Percentiles rank a stretch among this genome's conserved stretches.
phyloP scores from a whole-genome alignment of 2,888 invertebrate species.

The Agriopis aurantiaria region DNA sequence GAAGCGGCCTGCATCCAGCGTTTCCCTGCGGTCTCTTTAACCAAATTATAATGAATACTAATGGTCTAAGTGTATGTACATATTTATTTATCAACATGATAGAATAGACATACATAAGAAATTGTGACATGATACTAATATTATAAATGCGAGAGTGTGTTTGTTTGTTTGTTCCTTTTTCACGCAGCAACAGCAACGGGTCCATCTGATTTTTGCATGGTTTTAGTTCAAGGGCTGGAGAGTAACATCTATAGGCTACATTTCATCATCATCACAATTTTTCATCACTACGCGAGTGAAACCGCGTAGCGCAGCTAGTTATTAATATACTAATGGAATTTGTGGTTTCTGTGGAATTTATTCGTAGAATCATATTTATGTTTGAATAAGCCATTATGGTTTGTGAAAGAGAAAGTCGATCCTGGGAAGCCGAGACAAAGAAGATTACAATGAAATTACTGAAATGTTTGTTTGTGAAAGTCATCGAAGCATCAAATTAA shows the following conservation, averaged over 20 bases:
- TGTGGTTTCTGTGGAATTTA: constrained; percentile 5
- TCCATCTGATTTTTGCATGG: no score
- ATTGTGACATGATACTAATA: neutral
- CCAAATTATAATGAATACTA: constrained; percentile 20
- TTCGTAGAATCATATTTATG: constrained; percentile 17
- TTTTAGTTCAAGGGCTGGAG: no score
- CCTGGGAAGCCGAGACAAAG: constrained; percentile 11
- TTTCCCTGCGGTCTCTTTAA: neutral
- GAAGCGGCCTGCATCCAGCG: no score
- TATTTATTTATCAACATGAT: constrained; percentile 2
- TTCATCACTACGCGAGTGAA: no score
- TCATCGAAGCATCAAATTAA: constrained; percentile 1
- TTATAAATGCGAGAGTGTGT: no score
- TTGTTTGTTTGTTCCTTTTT: no score
- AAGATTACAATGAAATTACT: constrained; percentile 9
- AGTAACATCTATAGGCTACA: no score
- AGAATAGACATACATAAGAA: neutral
- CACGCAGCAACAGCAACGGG: no score
- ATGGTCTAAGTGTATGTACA: neutral
- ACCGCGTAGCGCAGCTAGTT: no score
- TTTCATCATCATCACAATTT: no score
- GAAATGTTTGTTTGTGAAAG: constrained; percentile 24
- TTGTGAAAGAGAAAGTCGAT: constrained; percentile 22
- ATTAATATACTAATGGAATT: no score
- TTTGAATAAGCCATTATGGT: constrained; percentile 26